Evolutionary conservation across 2,888 invertebrate genomes (phyloP), one percentile per base, ranked within the genome.

Genomic region (Temnothorax unifasciatus): DNA sequence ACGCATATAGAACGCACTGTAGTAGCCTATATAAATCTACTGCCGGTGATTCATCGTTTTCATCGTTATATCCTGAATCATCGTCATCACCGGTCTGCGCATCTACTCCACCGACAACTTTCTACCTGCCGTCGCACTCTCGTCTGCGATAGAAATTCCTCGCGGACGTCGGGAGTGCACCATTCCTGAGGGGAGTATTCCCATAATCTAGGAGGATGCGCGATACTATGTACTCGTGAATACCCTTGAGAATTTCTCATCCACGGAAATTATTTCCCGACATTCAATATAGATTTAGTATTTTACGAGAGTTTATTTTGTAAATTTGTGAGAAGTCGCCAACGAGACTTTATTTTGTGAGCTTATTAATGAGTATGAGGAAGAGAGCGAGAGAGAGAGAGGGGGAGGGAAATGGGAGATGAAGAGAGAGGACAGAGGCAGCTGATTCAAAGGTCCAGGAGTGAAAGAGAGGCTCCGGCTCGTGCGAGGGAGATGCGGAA

Each of bases 51-150:
- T 76, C 75, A 76, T 64, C 75, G 47, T 76, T 64, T 44, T 75
- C 75, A 61, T 29, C 75, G 44, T 63, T 47, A 13, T 4, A 59
- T 54, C 54, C 69, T 77, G 77, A 77, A 69, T 77, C 77, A 74
- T 74, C 74, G 29, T 64, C 64, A 29, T 29, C 86, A 84, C 85
- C 84, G 75, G 82, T 84, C 90, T 87, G 90, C 76, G 81, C 63
- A 61, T 81, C 47, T 77, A 47, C 73, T 29, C 0, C 66, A 84
- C 66, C 88, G 84, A 87, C 90, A 89, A 85, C 86, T 87, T 90
- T 89, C 84, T 86, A 90, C 87, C 86, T 86, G 76, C 84, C 83
- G 85, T 77, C 74, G 84, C 85, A 64, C 54, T 59, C 68, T 50
- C 83, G 73, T 85, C 77, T 75, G 44, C 76, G 77, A 73, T 73